These are phyloP conservation scores for Lepidocolaptes lacrymiger DNA, from an alignment of 2,797 vertebrate species.

Conservation along the genomic window DNA sequence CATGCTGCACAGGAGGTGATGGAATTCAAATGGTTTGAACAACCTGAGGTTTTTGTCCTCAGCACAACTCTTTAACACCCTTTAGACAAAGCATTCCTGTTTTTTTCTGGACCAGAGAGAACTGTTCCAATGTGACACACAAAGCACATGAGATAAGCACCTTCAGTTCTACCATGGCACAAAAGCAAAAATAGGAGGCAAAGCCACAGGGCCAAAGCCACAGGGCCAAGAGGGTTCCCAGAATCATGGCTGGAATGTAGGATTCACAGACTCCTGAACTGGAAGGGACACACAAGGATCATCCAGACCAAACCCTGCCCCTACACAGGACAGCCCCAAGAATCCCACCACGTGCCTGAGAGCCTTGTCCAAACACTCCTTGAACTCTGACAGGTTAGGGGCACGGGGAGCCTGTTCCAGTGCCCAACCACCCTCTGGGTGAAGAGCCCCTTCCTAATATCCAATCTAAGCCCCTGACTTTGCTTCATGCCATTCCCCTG, in stretches of 20 bases:
- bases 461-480: background rate
- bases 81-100: background rate
- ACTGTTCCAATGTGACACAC: background rate
- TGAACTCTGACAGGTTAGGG: background rate
- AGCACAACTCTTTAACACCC: background rate
- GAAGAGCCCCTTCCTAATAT: background rate
- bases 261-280: background rate
- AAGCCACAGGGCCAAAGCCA: background rate
- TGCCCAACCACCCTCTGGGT: background rate
- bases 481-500: background rate
- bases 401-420: background rate
- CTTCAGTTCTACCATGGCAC: background rate
- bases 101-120: background rate
- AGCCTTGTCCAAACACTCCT: accelerated
- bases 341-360: background rate
- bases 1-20: background rate
- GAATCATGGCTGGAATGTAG: background rate
- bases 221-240: background rate
- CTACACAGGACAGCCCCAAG: background rate
- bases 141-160: background rate
- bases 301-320: accelerated
- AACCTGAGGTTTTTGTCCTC: background rate
- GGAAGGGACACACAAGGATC: background rate
- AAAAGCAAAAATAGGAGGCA: background rate
- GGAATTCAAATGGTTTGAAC: background rate